A percentile compares a stretch with the other conserved stretches of the same genome.
These are phyloP conservation scores for Phrynocephalus guinanensis DNA, from an alignment of 2,797 vertebrate genomes.

Conservation along the genomic window DNA sequence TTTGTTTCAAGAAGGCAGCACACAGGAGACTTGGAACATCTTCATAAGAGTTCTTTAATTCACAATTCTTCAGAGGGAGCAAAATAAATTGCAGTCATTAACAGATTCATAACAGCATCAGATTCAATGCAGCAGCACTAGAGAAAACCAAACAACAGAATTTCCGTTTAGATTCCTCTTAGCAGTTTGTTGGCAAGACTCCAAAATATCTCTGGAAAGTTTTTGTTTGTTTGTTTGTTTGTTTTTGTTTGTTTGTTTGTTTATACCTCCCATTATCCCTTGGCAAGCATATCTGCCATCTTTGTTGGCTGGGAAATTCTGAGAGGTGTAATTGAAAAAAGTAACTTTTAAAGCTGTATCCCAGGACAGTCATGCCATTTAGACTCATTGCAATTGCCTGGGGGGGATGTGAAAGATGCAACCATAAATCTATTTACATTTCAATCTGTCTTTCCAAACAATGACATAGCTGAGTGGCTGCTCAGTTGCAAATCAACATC, in stretches of 20 bases:
- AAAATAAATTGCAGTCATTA: neutral
- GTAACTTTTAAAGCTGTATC: neutral
- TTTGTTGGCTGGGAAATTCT: neutral
- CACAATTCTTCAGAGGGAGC: neutral
- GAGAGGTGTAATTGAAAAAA: neutral
- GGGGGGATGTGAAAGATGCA: neutral
- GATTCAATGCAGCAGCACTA: neutral
- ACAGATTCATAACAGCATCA: neutral
- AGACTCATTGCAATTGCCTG: neutral
- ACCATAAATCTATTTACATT: neutral
- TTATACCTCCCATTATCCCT: neutral
- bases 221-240: neutral
- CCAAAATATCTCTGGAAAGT: neutral
- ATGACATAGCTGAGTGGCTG: neutral
- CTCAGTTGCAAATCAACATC: neutral
- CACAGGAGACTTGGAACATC: neutral
- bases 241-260: neutral
- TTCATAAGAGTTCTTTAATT: neutral
- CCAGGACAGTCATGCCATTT: neutral
- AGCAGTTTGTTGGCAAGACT: neutral
- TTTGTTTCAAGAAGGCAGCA: neutral
- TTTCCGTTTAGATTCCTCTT: neutral
- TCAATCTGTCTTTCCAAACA: conserved; percentile 5
- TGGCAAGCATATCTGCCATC: neutral
- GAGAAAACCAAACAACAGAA: neutral